Evolutionary conservation across 2,888 invertebrate genomes (phyloP).

Genomic region (Panzeria rudis): DNA sequence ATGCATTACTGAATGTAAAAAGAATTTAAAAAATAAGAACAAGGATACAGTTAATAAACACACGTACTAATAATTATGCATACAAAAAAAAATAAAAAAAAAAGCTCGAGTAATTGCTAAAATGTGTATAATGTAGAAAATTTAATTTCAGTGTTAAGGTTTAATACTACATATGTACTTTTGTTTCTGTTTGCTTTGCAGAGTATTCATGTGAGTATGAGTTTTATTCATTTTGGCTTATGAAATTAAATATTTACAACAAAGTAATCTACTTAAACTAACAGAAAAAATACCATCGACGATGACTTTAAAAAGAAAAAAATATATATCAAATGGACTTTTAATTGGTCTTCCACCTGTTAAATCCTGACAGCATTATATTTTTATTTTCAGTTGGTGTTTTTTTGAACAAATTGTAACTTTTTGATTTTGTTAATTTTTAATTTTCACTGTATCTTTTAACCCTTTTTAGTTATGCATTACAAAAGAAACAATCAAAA

Average conservation of each 20-base stretch:
- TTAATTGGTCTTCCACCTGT: conserved; percentile 65
- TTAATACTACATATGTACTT: no score
- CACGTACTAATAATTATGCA: neutral
- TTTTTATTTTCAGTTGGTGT: conserved; percentile 7
- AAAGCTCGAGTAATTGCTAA: neutral
- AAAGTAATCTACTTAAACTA: neutral
- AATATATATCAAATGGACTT: conserved; percentile 54
- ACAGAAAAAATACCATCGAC: neutral
- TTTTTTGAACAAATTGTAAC: neutral
- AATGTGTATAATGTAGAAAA: neutral
- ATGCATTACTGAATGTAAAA: conserved; percentile 15
- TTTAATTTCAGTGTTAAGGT: conserved; percentile 6
- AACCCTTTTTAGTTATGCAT: no score
- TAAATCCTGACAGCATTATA: conserved; percentile 62
- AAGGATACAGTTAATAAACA: neutral
- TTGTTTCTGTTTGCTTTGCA: neutral
- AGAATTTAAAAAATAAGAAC: neutral
- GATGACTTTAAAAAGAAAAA: neutral
- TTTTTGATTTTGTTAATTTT: neutral
- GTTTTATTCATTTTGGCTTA: conserved; percentile 27
- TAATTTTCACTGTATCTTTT: neutral
- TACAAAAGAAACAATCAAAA: no score
- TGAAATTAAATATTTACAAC: neutral
- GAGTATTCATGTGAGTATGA: conserved; percentile 4
- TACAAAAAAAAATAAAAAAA: neutral